phyloP scores from a whole-genome alignment of 2,888 invertebrate species.

The Dryococelus australis region DNA sequence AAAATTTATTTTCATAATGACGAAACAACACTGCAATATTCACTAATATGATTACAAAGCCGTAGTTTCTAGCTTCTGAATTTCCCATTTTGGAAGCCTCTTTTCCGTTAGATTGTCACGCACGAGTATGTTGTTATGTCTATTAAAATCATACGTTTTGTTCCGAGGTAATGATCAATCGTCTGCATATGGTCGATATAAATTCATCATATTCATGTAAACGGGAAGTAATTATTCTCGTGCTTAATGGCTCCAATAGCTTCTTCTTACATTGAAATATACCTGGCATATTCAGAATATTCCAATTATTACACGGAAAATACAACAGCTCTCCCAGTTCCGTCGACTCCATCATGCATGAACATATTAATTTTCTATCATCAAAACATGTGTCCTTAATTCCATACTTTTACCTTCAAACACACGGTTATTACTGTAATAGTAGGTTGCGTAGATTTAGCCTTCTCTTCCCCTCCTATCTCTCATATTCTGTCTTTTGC shows the following conservation, averaged over 20 bases:
- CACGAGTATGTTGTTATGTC: background rate
- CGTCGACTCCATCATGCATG: constrained; percentile 16
- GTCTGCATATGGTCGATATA: background rate
- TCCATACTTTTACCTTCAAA: constrained; percentile 23
- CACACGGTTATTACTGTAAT: constrained; percentile 16
- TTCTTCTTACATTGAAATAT: background rate
- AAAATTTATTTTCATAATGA: too few species aligned
- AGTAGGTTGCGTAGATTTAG: constrained; percentile 9
- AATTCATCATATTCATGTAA: background rate
- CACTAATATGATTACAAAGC: too few species aligned
- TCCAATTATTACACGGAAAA: constrained; percentile 16
- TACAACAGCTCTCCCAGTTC: constrained; percentile 16
- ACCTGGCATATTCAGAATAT: background rate
- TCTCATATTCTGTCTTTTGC: background rate
- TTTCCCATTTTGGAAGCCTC: too few species aligned
- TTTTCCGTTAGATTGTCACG: too few species aligned
- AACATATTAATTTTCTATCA: constrained; percentile 25
- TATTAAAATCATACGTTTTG: background rate
- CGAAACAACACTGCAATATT: too few species aligned
- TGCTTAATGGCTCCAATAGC: background rate
- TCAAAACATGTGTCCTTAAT: constrained; percentile 26
- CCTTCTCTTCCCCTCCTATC: background rate
- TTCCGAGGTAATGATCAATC: constrained; percentile 6
- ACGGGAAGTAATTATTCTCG: constrained; percentile 1
- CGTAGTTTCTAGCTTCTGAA: too few species aligned